Percentiles rank a stretch among this genome's conserved stretches.
Conservation (phyloP, 2,888 invertebrate species). For the Drosophila kambysellisi region DNA sequence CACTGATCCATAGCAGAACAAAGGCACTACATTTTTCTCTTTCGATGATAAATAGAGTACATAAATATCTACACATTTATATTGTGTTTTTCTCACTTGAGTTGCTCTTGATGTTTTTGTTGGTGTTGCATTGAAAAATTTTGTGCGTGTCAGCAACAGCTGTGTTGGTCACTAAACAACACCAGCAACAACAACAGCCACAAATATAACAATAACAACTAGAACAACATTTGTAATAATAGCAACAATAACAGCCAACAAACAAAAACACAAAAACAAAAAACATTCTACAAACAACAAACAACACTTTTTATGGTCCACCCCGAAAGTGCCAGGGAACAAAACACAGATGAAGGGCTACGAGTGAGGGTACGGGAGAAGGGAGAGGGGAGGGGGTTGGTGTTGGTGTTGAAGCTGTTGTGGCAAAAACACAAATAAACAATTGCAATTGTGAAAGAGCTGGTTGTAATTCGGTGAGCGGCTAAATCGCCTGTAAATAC, state of each 20-base stretch:
- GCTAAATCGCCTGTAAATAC: slow-evolving; percentile 80
- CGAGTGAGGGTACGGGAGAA: background rate
- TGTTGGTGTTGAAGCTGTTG: background rate
- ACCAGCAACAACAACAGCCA: slow-evolving; percentile 37
- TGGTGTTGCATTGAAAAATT: slow-evolving; percentile 65
- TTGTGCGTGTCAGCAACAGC: slow-evolving; percentile 78
- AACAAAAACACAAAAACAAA: slow-evolving; percentile 46
- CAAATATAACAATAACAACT: slow-evolving; percentile 19
- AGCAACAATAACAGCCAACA: slow-evolving; percentile 57
- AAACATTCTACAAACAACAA: slow-evolving; percentile 63
- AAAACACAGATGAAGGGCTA: background rate
- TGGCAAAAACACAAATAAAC: slow-evolving; percentile 65
- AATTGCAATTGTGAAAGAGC: slow-evolving; percentile 69
- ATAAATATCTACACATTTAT: slow-evolving; percentile 31
- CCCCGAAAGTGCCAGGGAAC: slow-evolving; percentile 8
- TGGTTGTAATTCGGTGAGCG: slow-evolving; percentile 75
- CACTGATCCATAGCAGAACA: slow-evolving; percentile 54
- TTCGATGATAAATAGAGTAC: slow-evolving; percentile 45
- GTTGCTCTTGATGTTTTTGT: slow-evolving; percentile 35
- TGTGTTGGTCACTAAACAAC: slow-evolving; percentile 63
- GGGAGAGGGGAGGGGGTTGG: background rate
- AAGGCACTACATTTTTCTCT: slow-evolving; percentile 29
- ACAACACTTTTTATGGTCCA: slow-evolving; percentile 65
- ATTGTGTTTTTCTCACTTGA: slow-evolving; percentile 50
- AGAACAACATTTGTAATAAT: slow-evolving; percentile 67